Base-by-base conservation (phyloP, 2,113 vertebrate species). In the Eurypyga helias region DNA sequence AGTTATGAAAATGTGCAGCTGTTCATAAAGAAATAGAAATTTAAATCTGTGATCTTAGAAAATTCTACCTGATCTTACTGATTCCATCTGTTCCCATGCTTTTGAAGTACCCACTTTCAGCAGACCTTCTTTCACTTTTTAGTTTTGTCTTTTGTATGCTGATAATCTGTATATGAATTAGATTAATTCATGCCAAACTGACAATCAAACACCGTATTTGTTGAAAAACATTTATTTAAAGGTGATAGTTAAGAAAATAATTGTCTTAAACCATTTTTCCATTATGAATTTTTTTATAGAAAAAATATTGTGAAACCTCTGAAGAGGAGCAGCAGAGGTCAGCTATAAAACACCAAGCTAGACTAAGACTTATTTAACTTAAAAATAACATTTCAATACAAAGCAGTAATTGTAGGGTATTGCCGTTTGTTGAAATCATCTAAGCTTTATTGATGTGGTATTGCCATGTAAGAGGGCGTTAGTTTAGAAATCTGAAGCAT, bases 1-100 rank as follows among this genome's bases (percentile, higher is more conserved):
- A 93, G 61, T 94, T 96, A 94, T 75, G 81, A 94, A 96, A 95
- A 91, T 93, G 58, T 94, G 65, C 75, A 95, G 81, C 83, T 96
- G 90, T 86, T 94, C 57, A 51, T 96, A 81, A 90, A 66, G 58
- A 83, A 87, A 80, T 36, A 86, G 55, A 72, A 86, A 83, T 52
- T 57, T 19, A 90, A 95, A 93, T 91, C 41, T 87, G 21, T 89
- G 60, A n/a, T 87, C 70, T 93, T 94, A 66, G 36, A 69, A 94
- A 91, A 73, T 83, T 90, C 19, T 85, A 62, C 89, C 61, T 94
- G 67, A 45, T 90, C 49, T 78, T 86, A 58, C n/a, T 94, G 21
- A 17, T 64, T 87, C 79, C 64, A 55, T 92, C 77, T 78, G 73
- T 90, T 96, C 43, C 26, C 23, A 34, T 45, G 49, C 31, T 84